Evolutionary conservation across 2,888 invertebrate genomes (phyloP), one percentile per base, ranked within the genome.

Genomic region (Cordilura impudica): DNA sequence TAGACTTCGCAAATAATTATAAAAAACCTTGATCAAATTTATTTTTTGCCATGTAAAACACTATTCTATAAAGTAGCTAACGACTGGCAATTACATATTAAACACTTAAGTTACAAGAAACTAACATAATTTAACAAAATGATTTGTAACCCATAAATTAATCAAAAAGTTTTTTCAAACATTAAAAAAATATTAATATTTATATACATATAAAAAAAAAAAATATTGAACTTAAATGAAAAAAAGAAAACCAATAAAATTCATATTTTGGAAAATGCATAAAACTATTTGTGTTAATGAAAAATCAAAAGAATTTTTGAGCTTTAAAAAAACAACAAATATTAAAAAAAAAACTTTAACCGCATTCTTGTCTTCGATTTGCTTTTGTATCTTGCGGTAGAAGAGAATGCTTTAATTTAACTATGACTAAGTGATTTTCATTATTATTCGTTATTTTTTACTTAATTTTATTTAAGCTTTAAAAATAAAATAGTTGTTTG

Each of bases 331-430:
- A 29, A 16, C 29, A 26, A 29, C 43, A 26, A 18, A 35, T 16
- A 53, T 16, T 4, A 4, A 65, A 39, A 16, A 12, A 51, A 58
- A 63, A 72, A 8, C 8, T 12, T 7, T 23, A 67, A 61, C 74
- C 12, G 61, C 74, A 75, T 75, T 75, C 74, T 75, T 75, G 67
- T 60, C 61, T 69, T 54, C 14, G 14, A 8, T 29, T 31, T 19
- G 0, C 5, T 63, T 53, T 58, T 56, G n/a, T n/a, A n/a, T n/a
- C n/a, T n/a, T n/a, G n/a, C n/a, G n/a, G n/a, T 43, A 61, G 12
- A 45, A 56, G 31, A 67, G 49, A 60, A 45, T 71, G 70, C 69
- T 21, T 70, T 58, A 63, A 65, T 76, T 76, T 76, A 65, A 58
- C 51, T 60, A 51, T n/a, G 39, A 39, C 10, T 56, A 53, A 16